Conservation (phyloP, 2,113 vertebrate genomes). For the Heliornis fulica region DNA sequence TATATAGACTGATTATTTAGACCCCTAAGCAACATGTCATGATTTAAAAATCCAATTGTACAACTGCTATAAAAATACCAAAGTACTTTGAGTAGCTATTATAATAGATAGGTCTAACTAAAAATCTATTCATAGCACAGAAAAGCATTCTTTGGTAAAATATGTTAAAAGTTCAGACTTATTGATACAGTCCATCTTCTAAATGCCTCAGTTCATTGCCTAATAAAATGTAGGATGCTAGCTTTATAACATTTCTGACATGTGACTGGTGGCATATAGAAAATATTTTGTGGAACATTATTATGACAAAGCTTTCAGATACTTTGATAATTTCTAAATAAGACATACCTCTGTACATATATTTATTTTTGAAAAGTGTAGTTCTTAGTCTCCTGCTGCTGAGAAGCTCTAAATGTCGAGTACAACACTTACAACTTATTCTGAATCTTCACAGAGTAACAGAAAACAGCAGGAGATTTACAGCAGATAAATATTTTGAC, state of each 20-base stretch:
- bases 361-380: neutral
- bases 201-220: neutral
- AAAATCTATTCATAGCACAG: neutral
- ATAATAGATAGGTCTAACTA: neutral
- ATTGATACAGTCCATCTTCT: neutral
- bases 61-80: neutral
- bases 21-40: neutral
- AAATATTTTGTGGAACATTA: neutral
- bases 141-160: neutral
- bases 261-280: neutral
- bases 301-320: neutral
- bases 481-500: neutral
- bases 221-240: neutral
- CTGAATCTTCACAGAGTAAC: neutral
- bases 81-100: neutral
- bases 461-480: neutral
- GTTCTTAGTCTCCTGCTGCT: neutral
- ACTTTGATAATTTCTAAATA: neutral
- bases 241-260: neutral
- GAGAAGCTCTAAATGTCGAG: neutral
- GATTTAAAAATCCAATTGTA: neutral
- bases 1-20: neutral
- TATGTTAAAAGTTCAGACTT: neutral
- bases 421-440: neutral
- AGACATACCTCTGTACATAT: neutral